Percentiles rank a stretch among this genome's conserved stretches.
Evolutionary conservation across 1,140 invertebrate species (phyloP).

Genomic region (Acyrthosiphon pisum): DNA sequence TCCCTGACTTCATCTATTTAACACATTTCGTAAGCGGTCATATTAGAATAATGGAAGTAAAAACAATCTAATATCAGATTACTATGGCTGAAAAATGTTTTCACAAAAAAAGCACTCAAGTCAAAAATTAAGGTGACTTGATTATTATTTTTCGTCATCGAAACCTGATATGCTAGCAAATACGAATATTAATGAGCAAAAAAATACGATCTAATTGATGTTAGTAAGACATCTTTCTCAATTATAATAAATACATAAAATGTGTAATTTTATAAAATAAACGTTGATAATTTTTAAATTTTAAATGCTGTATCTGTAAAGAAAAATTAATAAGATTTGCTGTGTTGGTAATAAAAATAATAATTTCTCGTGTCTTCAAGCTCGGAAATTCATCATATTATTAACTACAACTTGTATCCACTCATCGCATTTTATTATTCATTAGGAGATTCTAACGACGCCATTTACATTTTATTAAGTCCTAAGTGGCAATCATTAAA

Average conservation of each 20-base stretch:
- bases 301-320: not conserved
- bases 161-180: not conserved
- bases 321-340: not conserved
- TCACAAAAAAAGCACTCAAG: not conserved
- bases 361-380: not conserved
- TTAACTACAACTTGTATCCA: not conserved
- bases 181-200: not conserved
- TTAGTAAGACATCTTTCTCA: not conserved
- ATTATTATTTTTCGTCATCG: not conserved
- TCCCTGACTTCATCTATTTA: not conserved
- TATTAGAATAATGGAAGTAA: not conserved
- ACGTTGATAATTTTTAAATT: not conserved
- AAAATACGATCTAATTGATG: not conserved
- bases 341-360: not conserved
- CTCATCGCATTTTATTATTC: not conserved
- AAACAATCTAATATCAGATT: not conserved
- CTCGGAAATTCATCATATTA: not conserved
- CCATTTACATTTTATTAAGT: slow-evolving; percentile 1
- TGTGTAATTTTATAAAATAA: not conserved
- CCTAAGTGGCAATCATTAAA: slow-evolving; percentile 16
- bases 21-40: not conserved
- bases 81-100: not conserved
- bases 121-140: not conserved
- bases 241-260: not conserved
- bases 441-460: not conserved